Evolutionary conservation across 2,888 invertebrate species (phyloP), one percentile per base, ranked within the genome.

Genomic region (Clitarchus hookeri): DNA sequence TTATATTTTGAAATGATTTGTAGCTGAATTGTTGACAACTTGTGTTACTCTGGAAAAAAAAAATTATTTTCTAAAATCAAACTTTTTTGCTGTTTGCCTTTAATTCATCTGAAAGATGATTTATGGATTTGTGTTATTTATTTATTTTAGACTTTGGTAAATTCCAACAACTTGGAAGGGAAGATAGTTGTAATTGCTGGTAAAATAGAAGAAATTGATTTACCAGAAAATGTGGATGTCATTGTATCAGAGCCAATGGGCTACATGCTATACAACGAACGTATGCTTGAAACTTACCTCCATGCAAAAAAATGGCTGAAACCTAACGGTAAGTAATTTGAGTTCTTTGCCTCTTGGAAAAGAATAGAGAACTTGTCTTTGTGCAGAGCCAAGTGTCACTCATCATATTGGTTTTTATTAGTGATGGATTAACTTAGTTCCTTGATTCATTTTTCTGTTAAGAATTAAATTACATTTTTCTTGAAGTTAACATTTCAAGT

Each of bases 201-300:
- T 3, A 99, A 99, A 94, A 98, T 99, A 88, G 99, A 99, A 92
- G 99, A 99, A 93, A 97, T 99, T 83, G 97, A 97, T 89, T 92
- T 99, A 88, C 98, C 99, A 0, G 99, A 99, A 91, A 94, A 94
- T 90, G 99, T 99, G 27, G 99, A 99, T 92, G 95, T 98, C 82
- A 99, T 99, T 89, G 97, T 99, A 89, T 99, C 98, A 1, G 99
- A 99, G 92, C 99, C 99, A 0, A 99, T 99, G 99, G 99, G 99
- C n/a, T 99, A 99, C 91, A 99, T 99, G 99, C 93, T 99, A 86
- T 98, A 98, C 92, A 99, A 99, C 92, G 99, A 99, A 92, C 94
- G 99, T 88, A 99, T 99, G 99, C 93, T 99, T 89, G 99, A 99
- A 93, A 98, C 98, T 0, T 99, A 98, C 93, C 93, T 99, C 87